Base-by-base conservation (phyloP, 2,113 vertebrate species). In the Seriola dumerili region DNA sequence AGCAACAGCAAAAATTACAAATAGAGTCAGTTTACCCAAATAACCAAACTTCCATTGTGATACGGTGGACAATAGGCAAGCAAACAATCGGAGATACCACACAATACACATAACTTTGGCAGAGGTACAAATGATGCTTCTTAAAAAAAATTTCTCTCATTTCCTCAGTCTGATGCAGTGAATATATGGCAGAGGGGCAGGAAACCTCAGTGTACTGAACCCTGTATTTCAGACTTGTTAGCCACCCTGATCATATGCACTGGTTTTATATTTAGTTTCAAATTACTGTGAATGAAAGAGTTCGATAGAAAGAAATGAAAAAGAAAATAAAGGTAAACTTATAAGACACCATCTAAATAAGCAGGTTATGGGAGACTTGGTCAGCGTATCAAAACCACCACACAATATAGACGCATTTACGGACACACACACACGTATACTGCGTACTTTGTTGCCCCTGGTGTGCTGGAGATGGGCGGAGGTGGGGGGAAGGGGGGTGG, bases 401-500 rank as follows among this genome's bases (percentile, higher is more conserved):
- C 61, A 57, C 42, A 69, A 62, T 34, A n/a, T 29, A 70, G n/a
- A 68, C 11, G 5, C 55, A 55, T 16, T 50, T 32, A 55, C 25
- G 21, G 14, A 48, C 77, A 78, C 36, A 42, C 23, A 34, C 46
- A 52, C 46, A 67, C 29, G 7, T 32, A 59, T 40, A 46, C 23
- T 70, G 62, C 12, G 3, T 50, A 64, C 78, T 82, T 40, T 59
- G 61, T 50, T 65, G 71, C 91, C 91, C 87, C 85, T 81, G 86
- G 77, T 92, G 89, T 87, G 84, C 83, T 87, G 77, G 59, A 72
- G 88, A 74, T 58, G 52, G 87, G 81, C 16, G 34, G 68, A 76
- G 82, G n/a, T 50, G 44, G 4, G 38, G 69, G 65, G 23, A 23
- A 23, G 1, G 23, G 23, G 23, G 23, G 23, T n/a, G 23, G 76